Percentiles rank a stretch among this genome's conserved stretches.
These are phyloP conservation scores for Tinamus major DNA, from an alignment of 2,797 vertebrate genomes.

Conservation along the genomic window DNA sequence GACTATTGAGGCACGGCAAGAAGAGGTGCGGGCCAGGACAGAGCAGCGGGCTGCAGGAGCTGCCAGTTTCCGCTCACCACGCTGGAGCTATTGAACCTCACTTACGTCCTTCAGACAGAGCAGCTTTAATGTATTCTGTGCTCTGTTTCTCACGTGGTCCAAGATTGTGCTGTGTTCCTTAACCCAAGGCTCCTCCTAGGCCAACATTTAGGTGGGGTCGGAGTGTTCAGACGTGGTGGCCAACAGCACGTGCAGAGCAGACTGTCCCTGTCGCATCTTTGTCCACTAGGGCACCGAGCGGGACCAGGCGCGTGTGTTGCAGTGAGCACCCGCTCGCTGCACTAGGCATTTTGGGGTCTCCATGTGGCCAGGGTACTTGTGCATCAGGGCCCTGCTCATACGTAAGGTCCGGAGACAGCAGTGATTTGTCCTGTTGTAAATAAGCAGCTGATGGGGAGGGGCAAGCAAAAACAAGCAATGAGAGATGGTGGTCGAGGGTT, in stretches of 20 bases:
- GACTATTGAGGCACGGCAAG: neutral
- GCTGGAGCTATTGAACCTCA: accelerated
- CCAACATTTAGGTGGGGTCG: accelerated
- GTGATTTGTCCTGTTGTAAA: too few relatives aligned
- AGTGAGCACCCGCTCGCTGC: accelerated
- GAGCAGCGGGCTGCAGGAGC: neutral
- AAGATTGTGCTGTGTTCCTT: neutral
- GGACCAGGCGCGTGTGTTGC: too few relatives aligned
- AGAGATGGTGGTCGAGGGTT: neutral
- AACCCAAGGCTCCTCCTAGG: neutral
- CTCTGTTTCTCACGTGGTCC: neutral
- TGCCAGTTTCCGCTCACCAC: accelerated
- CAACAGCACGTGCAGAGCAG: accelerated
- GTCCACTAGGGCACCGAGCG: accelerated
- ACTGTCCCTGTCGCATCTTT: accelerated
- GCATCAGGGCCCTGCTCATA: too few relatives aligned
- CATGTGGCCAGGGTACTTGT: accelerated
- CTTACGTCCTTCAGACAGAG: neutral
- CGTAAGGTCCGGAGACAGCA: too few relatives aligned
- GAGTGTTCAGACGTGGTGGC: neutral
- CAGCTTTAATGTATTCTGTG: neutral
- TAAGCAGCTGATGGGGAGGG: neutral
- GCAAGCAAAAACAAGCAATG: neutral
- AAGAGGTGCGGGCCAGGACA: neutral
- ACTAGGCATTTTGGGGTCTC: accelerated